Evolutionary conservation across 1,140 invertebrate genomes (phyloP), one percentile per base, ranked within the genome.

Genomic region (Acyrthosiphon pisum): DNA sequence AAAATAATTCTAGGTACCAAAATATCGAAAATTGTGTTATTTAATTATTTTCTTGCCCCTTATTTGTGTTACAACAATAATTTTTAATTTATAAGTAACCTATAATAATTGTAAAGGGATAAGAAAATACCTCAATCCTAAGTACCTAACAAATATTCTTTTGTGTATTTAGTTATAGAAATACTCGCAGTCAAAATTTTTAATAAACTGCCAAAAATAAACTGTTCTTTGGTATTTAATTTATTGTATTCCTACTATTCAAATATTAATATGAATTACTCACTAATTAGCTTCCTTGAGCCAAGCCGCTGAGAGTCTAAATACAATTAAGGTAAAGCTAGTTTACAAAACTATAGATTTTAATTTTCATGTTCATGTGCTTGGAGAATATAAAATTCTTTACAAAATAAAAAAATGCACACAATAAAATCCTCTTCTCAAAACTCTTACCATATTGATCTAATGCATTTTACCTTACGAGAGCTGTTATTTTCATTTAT

Each of bases 151-250:
- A 84, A 86, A 86, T 86, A 84, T 84, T 76, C 14, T 91, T 81
- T 83, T 92, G 35, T 93, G 91, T 93, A 84, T 86, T 50, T 86
- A 93, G 44, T 56, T 86, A 92, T 86, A 83, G 26, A 93, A 84
- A 86, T 83, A 50, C 48, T 56, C 23, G 26, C 81, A 84, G 48
- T 56, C 53, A 46, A 41, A n/a, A 93, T n/a, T 68, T 68, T 14
- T n/a, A 84, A 93, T 93, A 93, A 84, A 93, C 81, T 93, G 81
- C 91, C 81, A 93, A 93, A 91, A 84, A 30, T 68, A 87, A 35
- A 53, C 26, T 89, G 3, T 89, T 7, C 48, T 89, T 53, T 11
- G 6, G 48, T 6, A 89, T 30, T 87, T n/a, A 20, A 87, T 46
- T 50, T 88, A 26, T 91, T 41, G 0, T 56, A 84, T 41, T 53